Evolutionary conservation across 1,140 invertebrate genomes (phyloP).

Genomic region (Sitophilus oryzae): DNA sequence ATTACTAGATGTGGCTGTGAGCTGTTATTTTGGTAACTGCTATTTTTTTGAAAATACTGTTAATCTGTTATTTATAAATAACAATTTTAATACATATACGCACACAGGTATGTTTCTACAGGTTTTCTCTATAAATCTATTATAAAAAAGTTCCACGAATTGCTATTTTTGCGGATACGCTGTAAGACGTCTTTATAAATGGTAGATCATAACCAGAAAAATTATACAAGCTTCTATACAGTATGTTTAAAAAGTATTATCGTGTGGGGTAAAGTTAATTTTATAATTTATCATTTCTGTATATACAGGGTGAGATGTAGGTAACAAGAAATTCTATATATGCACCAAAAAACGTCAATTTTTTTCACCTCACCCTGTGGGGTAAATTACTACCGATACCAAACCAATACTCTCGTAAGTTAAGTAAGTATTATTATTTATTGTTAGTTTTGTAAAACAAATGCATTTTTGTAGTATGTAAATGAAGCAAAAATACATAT

Average conservation of each 20-base stretch:
- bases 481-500: constrained; percentile 4
- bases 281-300: neutral
- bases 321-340: neutral
- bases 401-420: neutral
- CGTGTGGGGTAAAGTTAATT: neutral
- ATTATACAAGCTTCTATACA: neutral
- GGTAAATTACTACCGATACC: neutral
- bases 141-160: too few relatives aligned
- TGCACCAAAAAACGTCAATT: constrained; percentile 14
- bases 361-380: constrained; percentile 6
- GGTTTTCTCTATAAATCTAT: too few relatives aligned
- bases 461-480: neutral
- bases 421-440: neutral
- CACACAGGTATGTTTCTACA: too few relatives aligned
- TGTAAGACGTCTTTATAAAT: too few relatives aligned
- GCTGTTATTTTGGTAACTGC: too few relatives aligned
- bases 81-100: too few relatives aligned
- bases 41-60: too few relatives aligned
- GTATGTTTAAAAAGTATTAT: neutral
- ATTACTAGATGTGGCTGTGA: too few relatives aligned
- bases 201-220: too few relatives aligned
- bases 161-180: too few relatives aligned
- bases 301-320: neutral
- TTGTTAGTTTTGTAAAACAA: neutral
- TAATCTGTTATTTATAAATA: too few relatives aligned